These are phyloP conservation scores for Anolis sagrei DNA, from an alignment of 2,113 vertebrate genomes.

Conservation along the genomic window DNA sequence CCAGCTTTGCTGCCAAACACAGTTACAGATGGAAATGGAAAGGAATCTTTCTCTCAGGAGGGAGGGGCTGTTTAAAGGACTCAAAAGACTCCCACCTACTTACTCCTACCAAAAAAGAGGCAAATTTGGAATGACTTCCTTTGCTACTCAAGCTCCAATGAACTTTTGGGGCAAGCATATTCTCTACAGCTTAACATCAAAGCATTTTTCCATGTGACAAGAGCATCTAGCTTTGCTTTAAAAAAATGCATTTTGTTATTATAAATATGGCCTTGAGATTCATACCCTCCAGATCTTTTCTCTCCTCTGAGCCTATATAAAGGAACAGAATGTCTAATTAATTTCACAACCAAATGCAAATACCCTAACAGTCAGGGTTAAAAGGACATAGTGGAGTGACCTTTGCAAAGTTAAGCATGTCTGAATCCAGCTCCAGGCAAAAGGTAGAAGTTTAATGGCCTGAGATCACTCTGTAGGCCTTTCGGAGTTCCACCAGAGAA, in stretches of 20 bases:
- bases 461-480: background rate
- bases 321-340: too few relatives aligned
- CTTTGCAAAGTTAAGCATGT: background rate
- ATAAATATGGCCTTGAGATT: background rate
- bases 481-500: background rate
- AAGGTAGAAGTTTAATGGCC: too few relatives aligned
- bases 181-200: background rate
- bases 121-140: background rate
- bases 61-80: background rate
- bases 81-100: background rate
- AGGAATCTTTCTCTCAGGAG: background rate
- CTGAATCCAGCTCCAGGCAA: background rate
- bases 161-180: background rate
- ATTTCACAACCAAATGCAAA: background rate
- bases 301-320: background rate
- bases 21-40: background rate
- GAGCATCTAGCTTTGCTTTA: background rate
- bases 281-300: background rate
- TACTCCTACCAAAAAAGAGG: background rate
- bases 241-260: background rate
- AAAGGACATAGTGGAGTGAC: background rate
- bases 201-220: background rate
- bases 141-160: background rate
- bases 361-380: background rate
- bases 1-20: conserved; percentile 12